Evolutionary conservation across 2,113 vertebrate genomes (phyloP), one percentile per base, ranked within the genome.

Genomic region (Zapus hudsonius): DNA sequence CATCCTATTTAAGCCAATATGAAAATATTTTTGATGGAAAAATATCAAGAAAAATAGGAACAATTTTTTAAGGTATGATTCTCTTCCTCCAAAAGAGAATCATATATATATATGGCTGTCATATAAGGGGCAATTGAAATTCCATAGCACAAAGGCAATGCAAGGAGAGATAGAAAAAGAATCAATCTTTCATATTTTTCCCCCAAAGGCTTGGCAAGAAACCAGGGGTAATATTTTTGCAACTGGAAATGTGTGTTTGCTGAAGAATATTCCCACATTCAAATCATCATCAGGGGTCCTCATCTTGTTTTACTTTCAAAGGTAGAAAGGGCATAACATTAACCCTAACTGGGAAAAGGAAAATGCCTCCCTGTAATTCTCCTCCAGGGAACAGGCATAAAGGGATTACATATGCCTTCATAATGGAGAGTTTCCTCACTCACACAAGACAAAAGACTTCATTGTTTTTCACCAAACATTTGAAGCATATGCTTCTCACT

Each of bases 211-310:
- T 80, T 96, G 95, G 89, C 95, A 97, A 94, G 85, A 85, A 84
- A 94, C 96, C 97, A 96, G 95, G 70, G 88, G 94, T 97, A 97
- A 95, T 97, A 91, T 96, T 94, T 97, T 97, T 95, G 95, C 95
- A 96, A 97, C 95, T 95, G 93, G 96, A 93, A 95, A 90, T 93
- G 83, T 90, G 90, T 97, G 96, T 96, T 97, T 97, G 96, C 95
- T 93, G 92, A 95, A 96, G 95, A 97, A 96, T 95, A 97, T 97
- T 96, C 97, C 97, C 96, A 97, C 94, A 95, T 97, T 97, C 89
- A 91, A 96, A 78, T 94, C 94, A 94, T 96, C 97, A 87, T 96
- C 96, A 94, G 97, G 97, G 96, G 97, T 96, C 96, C 95, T 94
- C 80, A 84, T 90, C 95, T 97, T 97, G 96, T 97, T 97, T 96